Conservation (phyloP, 2,113 vertebrate species). For the Cebidichthys violaceus region DNA sequence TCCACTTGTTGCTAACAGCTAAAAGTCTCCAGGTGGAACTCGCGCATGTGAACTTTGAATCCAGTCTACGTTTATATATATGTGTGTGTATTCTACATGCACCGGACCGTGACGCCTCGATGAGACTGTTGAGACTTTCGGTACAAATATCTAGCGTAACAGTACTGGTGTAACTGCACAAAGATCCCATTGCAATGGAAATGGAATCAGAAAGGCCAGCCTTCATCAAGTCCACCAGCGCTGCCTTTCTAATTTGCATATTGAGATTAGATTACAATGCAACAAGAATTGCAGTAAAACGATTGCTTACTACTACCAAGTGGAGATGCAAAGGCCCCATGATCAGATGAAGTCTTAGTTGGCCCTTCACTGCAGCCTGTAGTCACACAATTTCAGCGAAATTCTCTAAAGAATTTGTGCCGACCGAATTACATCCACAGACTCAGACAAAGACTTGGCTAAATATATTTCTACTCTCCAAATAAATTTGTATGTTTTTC, state of each 20-base stretch:
- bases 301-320: neutral
- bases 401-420: neutral
- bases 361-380: neutral
- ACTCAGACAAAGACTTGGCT: neutral
- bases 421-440: neutral
- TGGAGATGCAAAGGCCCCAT: neutral
- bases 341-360: neutral
- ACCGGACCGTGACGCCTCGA: too few relatives aligned
- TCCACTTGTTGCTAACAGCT: too few relatives aligned
- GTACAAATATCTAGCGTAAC: too few relatives aligned
- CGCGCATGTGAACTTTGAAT: too few relatives aligned
- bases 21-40: too few relatives aligned
- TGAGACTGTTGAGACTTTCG: too few relatives aligned
- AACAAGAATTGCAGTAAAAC: neutral
- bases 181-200: neutral
- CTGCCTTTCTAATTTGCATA: neutral
- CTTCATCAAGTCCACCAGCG: neutral
- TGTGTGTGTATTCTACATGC: too few relatives aligned
- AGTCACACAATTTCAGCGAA: neutral
- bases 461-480: neutral
- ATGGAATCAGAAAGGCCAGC: neutral
- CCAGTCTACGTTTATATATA: too few relatives aligned
- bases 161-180: neutral
- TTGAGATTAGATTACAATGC: neutral
- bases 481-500: conserved; percentile 7